These are phyloP conservation scores for Dryas iulia DNA, from an alignment of 1,140 invertebrate species.

Conservation along the genomic window DNA sequence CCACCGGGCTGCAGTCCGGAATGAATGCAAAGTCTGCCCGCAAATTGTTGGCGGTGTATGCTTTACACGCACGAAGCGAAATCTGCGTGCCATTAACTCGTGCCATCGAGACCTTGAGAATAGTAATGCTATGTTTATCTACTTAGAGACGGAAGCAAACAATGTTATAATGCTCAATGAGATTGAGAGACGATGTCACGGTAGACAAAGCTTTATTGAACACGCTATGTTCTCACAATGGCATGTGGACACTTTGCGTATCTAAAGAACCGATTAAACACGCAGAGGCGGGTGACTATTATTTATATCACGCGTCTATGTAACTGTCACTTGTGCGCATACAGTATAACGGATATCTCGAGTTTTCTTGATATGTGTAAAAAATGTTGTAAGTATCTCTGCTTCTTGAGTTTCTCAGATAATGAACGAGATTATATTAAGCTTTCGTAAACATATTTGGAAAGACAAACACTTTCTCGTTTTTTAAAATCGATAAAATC, in stretches of 20 bases:
- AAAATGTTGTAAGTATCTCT: background rate
- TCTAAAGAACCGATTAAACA: constrained; percentile 40
- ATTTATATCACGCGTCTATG: constrained; percentile 44
- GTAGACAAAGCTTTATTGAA: constrained; percentile 7
- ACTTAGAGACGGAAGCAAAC: constrained; percentile 29
- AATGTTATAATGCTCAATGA: constrained; percentile 1
- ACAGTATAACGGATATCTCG: background rate
- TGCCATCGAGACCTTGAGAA: constrained; percentile 43
- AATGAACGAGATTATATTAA: constrained; percentile 13
- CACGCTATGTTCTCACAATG: constrained; percentile 12
- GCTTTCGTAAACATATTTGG: constrained; percentile 18
- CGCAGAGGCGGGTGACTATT: constrained; percentile 24
- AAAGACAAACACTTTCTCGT: constrained; percentile 10
- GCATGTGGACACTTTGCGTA: constrained; percentile 24
- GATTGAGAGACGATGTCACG: constrained; percentile 7
- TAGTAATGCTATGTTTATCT: constrained; percentile 47
- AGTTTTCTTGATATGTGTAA: background rate
- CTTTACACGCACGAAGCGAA: constrained; percentile 54
- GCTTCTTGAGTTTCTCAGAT: background rate
- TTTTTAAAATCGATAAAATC: background rate
- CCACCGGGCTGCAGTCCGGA: constrained; percentile 57
- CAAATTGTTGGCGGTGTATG: constrained; percentile 41
- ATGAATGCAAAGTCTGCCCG: constrained; percentile 70
- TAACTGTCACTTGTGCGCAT: constrained; percentile 27
- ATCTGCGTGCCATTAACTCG: constrained; percentile 52